Conservation (phyloP, 2,888 invertebrate genomes). For the Netelia inedita region DNA sequence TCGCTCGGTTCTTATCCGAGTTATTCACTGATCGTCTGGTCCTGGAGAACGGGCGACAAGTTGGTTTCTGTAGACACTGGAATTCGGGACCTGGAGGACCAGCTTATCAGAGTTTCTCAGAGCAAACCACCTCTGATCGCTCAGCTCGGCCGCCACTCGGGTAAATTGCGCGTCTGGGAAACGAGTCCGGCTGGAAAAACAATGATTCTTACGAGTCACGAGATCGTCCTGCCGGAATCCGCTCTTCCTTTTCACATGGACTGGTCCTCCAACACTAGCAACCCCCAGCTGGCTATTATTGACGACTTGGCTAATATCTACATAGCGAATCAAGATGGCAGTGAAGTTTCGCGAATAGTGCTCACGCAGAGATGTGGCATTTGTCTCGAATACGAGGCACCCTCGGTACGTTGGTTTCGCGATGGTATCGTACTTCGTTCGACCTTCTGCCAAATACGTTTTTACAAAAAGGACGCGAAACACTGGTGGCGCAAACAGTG, state of each 20-base stretch:
- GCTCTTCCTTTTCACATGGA: constrained; percentile 72
- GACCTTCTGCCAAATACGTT: constrained; percentile 81
- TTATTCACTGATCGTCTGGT: constrained; percentile 88
- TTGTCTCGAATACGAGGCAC: constrained; percentile 74
- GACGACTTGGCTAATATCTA: constrained; percentile 78
- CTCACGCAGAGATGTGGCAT: constrained; percentile 75
- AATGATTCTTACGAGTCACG: constrained; percentile 70
- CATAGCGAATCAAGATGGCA: constrained; percentile 76
- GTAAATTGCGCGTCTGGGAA: constrained; percentile 78
- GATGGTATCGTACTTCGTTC: constrained; percentile 79
- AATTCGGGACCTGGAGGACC: constrained; percentile 76
- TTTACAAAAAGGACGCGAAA: constrained; percentile 70
- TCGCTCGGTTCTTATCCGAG: constrained; percentile 76
- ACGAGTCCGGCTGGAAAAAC: constrained; percentile 69
- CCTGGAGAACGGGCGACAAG: constrained; percentile 88
- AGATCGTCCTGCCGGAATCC: constrained; percentile 74
- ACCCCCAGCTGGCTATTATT: constrained; percentile 76
- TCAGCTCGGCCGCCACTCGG: constrained; percentile 77
- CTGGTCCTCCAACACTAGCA: constrained; percentile 75
- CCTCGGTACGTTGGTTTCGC: constrained; percentile 78
- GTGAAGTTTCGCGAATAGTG: constrained; percentile 74
- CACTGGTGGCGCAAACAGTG: constrained; percentile 76
- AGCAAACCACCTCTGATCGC: constrained; percentile 73
- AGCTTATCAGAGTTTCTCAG: constrained; percentile 74
- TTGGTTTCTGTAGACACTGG: constrained; percentile 83